Evolutionary conservation across 2,888 invertebrate genomes (phyloP).

Genomic region (Sabellastarte sp.): DNA sequence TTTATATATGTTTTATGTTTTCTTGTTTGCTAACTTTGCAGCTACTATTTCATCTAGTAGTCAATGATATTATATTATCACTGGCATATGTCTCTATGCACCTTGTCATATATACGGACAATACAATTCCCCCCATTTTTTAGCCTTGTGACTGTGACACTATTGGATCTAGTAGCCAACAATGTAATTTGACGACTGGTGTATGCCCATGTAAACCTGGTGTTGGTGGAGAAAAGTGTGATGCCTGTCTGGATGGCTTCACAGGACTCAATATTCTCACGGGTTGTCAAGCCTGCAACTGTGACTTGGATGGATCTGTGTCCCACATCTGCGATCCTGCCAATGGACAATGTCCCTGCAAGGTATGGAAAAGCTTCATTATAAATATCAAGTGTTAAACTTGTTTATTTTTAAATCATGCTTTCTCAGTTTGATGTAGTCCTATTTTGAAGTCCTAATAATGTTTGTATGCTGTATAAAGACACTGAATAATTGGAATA

Average conservation of each 20-base stretch:
- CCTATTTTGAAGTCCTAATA: too few relatives aligned
- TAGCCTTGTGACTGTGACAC: constrained; percentile 37
- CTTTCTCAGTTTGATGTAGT: too few relatives aligned
- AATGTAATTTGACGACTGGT: constrained; percentile 37
- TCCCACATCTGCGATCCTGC: constrained; percentile 20
- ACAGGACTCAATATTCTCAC: neutral
- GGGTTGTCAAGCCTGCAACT: constrained; percentile 25
- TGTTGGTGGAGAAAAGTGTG: constrained; percentile 30
- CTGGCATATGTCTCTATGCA: too few relatives aligned
- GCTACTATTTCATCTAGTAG: too few relatives aligned
- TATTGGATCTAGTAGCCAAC: constrained; percentile 28
- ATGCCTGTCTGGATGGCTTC: constrained; percentile 18
- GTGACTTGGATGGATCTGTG: constrained; percentile 27
- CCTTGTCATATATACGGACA: too few relatives aligned
- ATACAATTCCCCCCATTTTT: too few relatives aligned
- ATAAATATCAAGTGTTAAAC: neutral
- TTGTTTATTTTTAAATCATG: too few relatives aligned
- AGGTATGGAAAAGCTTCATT: constrained; percentile 32
- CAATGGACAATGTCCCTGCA: constrained; percentile 33
- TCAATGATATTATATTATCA: too few relatives aligned
- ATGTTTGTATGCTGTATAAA: neutral
- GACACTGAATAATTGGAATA: neutral
- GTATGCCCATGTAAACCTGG: constrained; percentile 37
- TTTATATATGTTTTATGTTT: too few relatives aligned
- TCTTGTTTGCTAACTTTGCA: too few relatives aligned